Conservation (phyloP, 2,113 vertebrate species). For the Odontophorus gujanensis region DNA sequence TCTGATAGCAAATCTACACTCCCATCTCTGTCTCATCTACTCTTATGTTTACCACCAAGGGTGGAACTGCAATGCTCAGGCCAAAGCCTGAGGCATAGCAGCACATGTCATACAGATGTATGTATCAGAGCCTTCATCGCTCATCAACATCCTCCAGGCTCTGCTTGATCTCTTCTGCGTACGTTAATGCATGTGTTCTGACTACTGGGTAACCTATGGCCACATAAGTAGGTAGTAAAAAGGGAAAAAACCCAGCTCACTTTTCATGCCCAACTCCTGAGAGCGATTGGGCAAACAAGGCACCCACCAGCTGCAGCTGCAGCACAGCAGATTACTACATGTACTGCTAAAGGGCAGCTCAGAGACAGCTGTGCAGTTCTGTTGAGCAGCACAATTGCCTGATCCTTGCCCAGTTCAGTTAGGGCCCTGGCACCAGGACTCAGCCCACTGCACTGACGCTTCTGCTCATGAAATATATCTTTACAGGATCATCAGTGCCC, state of each 20-base stretch:
- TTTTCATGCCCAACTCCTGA: not conserved
- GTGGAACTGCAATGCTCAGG: not conserved
- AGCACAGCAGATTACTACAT: not conserved
- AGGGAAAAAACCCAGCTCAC: not conserved
- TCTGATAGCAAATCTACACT: constrained; percentile 18
- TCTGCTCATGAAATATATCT: not conserved
- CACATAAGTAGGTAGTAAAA: not conserved
- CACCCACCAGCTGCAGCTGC: not conserved
- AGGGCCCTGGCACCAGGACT: not conserved
- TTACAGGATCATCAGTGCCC: not conserved
- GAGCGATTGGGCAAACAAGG: not conserved
- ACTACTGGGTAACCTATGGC: not conserved
- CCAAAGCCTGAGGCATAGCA: constrained; percentile 29
- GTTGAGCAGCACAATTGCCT: not conserved
- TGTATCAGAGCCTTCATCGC: not conserved
- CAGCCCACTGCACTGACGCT: not conserved
- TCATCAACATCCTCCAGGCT: not conserved
- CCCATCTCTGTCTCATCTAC: constrained; percentile 8
- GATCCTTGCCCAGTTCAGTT: not conserved
- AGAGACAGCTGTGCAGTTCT: not conserved
- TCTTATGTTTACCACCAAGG: not conserved
- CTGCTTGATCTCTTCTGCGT: constrained; percentile 4
- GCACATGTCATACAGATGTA: constrained; percentile 21
- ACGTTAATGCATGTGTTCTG: not conserved
- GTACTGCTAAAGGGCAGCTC: not conserved